These are phyloP conservation scores for Pollenia amentaria DNA, from an alignment of 2,888 invertebrate species.

Conservation along the genomic window DNA sequence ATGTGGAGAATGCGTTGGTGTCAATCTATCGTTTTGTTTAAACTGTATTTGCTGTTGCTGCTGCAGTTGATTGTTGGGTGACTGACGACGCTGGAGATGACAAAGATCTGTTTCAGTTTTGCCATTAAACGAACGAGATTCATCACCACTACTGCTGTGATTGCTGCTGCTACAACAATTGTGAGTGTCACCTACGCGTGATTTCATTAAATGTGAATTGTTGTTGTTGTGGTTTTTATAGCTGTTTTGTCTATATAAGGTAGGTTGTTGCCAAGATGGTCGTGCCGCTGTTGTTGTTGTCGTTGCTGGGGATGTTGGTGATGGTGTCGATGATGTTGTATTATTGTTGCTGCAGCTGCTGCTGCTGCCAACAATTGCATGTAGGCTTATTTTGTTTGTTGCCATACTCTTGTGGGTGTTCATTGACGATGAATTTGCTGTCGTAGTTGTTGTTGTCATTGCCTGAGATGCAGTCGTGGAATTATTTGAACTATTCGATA, in stretches of 20 bases:
- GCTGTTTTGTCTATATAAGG: conserved; percentile 80
- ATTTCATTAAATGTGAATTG: conserved; percentile 76
- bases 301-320: conserved; percentile 76
- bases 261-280: conserved; percentile 79
- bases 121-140: conserved; percentile 68
- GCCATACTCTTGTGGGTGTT: conserved; percentile 81
- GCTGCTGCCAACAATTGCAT: conserved; percentile 81
- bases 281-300: conserved; percentile 76
- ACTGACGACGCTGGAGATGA: conserved; percentile 64
- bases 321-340: conserved; percentile 74
- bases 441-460: conserved; percentile 73
- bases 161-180: conserved; percentile 65
- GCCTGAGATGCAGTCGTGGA: conserved; percentile 74
- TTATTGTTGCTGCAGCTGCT: conserved; percentile 67
- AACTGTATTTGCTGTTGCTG: conserved; percentile 57
- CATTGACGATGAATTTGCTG: conserved; percentile 74
- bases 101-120: conserved; percentile 74
- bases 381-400: conserved; percentile 82
- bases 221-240: conserved; percentile 75
- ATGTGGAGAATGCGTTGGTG: conserved; percentile 74
- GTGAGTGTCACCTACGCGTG: conserved; percentile 80
- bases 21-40: conserved; percentile 74
- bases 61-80: conserved; percentile 33
- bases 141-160: conserved; percentile 75
- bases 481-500: conserved; percentile 82